Evolutionary conservation across 2,113 vertebrate species (phyloP), one percentile per base, ranked within the genome.

Genomic region (Atractosteus spatula): DNA sequence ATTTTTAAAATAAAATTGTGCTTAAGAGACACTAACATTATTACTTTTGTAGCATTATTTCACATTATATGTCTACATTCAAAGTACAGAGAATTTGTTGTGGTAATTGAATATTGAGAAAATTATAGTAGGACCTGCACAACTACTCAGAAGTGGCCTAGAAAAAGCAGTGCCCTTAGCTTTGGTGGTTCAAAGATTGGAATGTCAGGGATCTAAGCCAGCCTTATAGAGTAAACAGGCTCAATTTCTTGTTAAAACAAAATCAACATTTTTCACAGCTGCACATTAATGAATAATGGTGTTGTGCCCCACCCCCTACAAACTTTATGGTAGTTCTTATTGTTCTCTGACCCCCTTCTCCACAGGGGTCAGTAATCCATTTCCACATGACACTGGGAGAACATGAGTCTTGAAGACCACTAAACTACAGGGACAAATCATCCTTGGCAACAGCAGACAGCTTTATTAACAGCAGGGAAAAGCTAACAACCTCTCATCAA

Each of bases 401-500:
- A 80, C 62, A 81, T 79, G 74, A 62, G 84, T 66, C 42, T 59
- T 8, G 74, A 81, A 11, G 0, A 76, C 75, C 44, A 55, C 71
- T 72, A 51, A 72, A 65, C 62, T 62, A 76, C 70, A 71, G 74
- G 63, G 61, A 79, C 76, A 78, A 85, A 71, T 75, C 75, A 63
- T 63, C 66, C 80, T 70, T 71, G 76, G 57, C 69, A 65, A 3
- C 1, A 59, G 78, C 72, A 87, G 85, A 94, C 88, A 80, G 84
- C 90, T 94, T 92, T 82, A 92, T 89, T 89, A 89, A 65, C 80
- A 86, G 73, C 69, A 69, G 70, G 73, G 64, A 56, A 81, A 82
- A 75, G 74, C 69, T 73, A 81, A 81, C 51, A 74, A 79, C 84
- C 67, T 73, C 65, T 71, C 71, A 54, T 69, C 63, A 77, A 66